Evolutionary conservation across 1,140 invertebrate species (phyloP), one percentile per base, ranked within the genome.

Genomic region (Akabosia matsudoensis): DNA sequence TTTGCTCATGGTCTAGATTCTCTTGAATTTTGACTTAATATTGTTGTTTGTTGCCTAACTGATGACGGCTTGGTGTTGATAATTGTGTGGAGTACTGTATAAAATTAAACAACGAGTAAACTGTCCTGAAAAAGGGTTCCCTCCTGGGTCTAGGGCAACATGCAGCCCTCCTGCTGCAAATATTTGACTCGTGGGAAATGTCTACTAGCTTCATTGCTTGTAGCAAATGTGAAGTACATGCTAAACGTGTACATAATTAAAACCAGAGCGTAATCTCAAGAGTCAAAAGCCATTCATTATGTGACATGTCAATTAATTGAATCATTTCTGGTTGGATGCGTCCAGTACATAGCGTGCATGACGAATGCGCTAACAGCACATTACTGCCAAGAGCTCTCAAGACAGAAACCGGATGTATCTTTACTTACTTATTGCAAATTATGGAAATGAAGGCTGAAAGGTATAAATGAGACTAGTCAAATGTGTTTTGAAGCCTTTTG

Each of bases 131-230:
- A 45, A 45, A 45, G 37, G 74, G 67, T 67, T 22, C 61, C 74
- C 77, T 54, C 54, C 74, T 71, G 74, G 45, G 34, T 34, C 54
- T n/a, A 28, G 61, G 61, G 10, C 61, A 30, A 10, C 28, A 73
- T 61, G 67, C 52, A 70, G 61, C 33, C 74, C 74, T 75, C 77
- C 74, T 74, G 77, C 71, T 24, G 77, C 1, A 2, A 30, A 7
- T 67, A 30, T 77, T 72, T 78, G 77, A 78, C 76, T 78, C 77
- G 77, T 78, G 77, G 74, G 77, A 78, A 78, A 75, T 45, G 18
- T 45, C 37, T 45, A 45, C n/a, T n/a, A n/a, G n/a, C n/a, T n/a
- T n/a, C 37, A 45, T 18, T 73, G 70, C 74, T 75, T 30, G 74
- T 78, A 24, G 24, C 54, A 45, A 45, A 45, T 10, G 37, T 45